phyloP scores from a whole-genome alignment of 2,888 invertebrate genomes.

The Fissipunctia ypsillon region DNA sequence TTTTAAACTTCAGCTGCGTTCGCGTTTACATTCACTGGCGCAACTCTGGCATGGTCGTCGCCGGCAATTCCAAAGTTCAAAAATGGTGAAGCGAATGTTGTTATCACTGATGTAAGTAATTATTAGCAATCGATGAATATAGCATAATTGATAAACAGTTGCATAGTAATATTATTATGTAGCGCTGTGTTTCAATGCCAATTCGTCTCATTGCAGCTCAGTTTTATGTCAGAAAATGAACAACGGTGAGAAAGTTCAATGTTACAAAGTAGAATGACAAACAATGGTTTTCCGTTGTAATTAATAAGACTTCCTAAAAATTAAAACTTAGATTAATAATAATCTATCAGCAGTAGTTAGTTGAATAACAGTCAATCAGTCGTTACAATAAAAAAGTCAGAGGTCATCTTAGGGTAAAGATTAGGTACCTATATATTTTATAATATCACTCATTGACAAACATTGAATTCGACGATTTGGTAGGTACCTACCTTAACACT shows the following conservation, averaged over 20 bases:
- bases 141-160: slow-evolving; percentile 5
- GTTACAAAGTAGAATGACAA: not conserved
- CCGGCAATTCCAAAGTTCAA: slow-evolving; percentile 90
- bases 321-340: not conserved
- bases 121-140: slow-evolving; percentile 21
- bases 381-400: not conserved
- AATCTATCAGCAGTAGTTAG: not conserved
- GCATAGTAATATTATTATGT: not conserved
- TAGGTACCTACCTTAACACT: not conserved
- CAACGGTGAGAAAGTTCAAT: slow-evolving; percentile 19
- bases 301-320: slow-evolving; percentile 7
- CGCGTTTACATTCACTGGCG: slow-evolving; percentile 86
- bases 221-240: slow-evolving; percentile 1
- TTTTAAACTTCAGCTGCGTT: slow-evolving; percentile 79
- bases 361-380: slow-evolving; percentile 3
- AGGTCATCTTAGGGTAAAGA: not conserved
- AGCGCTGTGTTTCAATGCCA: not conserved
- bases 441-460: not conserved
- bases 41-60: slow-evolving; percentile 89
- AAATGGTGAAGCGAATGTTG: slow-evolving; percentile 81
- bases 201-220: slow-evolving; percentile 9
- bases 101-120: slow-evolving; percentile 84
- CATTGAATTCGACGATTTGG: slow-evolving; percentile 11
- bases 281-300: not conserved
- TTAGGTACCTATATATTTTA: too few relatives aligned